These are phyloP conservation scores for Aporophyla nigra DNA, from an alignment of 2,888 invertebrate species.

Conservation along the genomic window DNA sequence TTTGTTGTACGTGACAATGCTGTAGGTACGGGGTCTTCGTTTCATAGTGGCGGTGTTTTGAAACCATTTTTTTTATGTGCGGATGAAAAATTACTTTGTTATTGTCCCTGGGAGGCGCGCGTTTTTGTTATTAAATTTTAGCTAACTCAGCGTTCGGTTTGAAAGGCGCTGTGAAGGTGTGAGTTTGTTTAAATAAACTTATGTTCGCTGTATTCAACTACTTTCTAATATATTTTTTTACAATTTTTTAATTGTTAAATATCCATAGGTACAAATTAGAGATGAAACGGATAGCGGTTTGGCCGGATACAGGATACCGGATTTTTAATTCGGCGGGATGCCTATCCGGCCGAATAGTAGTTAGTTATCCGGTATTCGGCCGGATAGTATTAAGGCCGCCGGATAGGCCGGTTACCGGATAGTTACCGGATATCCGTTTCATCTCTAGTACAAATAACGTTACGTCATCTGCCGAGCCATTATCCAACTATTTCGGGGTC, in stretches of 20 bases:
- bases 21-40: constrained; percentile 76
- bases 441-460: not conserved
- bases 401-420: too few relatives aligned
- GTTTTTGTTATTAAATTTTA: constrained; percentile 63
- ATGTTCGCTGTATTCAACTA: constrained; percentile 3
- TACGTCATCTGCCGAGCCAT: too few relatives aligned
- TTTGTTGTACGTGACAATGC: constrained; percentile 83
- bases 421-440: too few relatives aligned
- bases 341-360: too few relatives aligned
- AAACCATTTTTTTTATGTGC: constrained; percentile 75
- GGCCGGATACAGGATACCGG: too few relatives aligned
- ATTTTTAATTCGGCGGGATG: too few relatives aligned
- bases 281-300: too few relatives aligned
- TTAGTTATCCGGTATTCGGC: too few relatives aligned
- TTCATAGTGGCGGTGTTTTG: constrained; percentile 78
- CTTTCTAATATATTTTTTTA: too few relatives aligned
- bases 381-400: too few relatives aligned
- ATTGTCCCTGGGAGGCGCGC: constrained; percentile 65
- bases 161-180: constrained; percentile 37
- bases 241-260: not conserved
- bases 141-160: constrained; percentile 59
- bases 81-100: constrained; percentile 85
- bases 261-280: too few relatives aligned
- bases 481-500: too few relatives aligned
- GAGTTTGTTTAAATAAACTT: constrained; percentile 6